These are phyloP conservation scores for Drosophila mercatorum DNA, from an alignment of 2,888 invertebrate genomes.

Conservation along the genomic window DNA sequence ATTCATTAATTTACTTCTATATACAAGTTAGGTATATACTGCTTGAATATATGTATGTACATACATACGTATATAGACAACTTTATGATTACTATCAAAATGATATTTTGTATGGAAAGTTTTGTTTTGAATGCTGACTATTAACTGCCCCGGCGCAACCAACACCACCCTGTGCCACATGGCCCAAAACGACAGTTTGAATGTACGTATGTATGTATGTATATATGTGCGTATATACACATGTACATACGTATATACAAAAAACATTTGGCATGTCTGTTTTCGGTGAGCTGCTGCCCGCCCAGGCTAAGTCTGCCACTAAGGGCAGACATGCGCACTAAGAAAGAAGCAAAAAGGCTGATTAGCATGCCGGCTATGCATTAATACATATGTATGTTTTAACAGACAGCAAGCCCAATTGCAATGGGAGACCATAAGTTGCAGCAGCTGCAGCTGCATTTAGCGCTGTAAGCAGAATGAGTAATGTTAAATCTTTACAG, in stretches of 20 bases:
- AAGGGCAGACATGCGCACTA: constrained; percentile 79
- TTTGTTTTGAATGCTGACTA: constrained; percentile 2
- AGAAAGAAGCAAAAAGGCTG: constrained; percentile 9
- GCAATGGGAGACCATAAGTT: not conserved
- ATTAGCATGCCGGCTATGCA: constrained; percentile 18
- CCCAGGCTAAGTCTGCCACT: constrained; percentile 42
- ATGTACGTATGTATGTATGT: not conserved
- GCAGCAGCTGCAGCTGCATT: not conserved
- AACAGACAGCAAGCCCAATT: not conserved
- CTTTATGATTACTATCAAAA: not conserved
- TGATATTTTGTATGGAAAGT: constrained; percentile 1
- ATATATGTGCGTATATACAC: not conserved
- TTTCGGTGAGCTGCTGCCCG: constrained; percentile 27
- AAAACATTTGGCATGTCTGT: constrained; percentile 3
- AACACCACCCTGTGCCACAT: constrained; percentile 41
- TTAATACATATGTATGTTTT: constrained; percentile 8
- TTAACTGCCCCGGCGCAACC: constrained; percentile 6
- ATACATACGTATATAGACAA: not conserved
- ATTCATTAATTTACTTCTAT: constrained; percentile 8
- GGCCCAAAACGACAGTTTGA: constrained; percentile 4
- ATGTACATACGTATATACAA: not conserved
- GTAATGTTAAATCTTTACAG: not conserved
- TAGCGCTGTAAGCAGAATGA: not conserved
- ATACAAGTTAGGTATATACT: not conserved
- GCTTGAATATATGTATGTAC: not conserved